Conservation (phyloP, 2,113 vertebrate species). For the Thunnus thynnus region DNA sequence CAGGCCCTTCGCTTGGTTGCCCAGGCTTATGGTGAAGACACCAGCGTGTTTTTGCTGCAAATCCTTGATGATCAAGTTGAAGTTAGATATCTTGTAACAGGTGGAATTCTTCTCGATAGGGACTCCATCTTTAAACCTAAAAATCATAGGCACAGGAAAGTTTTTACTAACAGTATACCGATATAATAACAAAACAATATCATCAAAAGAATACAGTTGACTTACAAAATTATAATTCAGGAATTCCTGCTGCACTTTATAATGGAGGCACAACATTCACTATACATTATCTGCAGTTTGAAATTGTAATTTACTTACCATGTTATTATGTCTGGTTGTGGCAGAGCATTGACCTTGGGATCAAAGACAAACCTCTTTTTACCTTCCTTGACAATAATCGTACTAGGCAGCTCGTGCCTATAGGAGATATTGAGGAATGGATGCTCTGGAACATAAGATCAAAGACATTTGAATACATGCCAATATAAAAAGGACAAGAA, state of each 20-base stretch:
- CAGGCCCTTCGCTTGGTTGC: constrained; percentile 79
- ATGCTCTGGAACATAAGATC: constrained; percentile 84
- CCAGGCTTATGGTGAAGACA: constrained; percentile 87
- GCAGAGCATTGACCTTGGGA: constrained; percentile 87
- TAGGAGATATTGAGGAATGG: constrained; percentile 84
- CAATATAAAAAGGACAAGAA: neutral
- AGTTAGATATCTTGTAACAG: constrained; percentile 82
- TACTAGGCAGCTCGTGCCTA: constrained; percentile 60
- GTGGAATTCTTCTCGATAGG: constrained; percentile 85
- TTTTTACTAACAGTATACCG: neutral
- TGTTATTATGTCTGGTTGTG: constrained; percentile 73
- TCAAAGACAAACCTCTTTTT: constrained; percentile 82
- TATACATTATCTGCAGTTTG: neutral
- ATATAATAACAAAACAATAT: neutral
- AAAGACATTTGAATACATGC: neutral
- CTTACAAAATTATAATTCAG: neutral
- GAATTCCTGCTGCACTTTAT: neutral
- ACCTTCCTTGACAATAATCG: constrained; percentile 72
- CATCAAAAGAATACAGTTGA: neutral
- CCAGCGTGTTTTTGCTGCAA: constrained; percentile 87
- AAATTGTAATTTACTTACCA: constrained; percentile 83
- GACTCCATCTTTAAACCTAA: constrained; percentile 91
- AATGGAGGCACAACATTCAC: neutral
- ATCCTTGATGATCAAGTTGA: constrained; percentile 84
- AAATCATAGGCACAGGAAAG: neutral